These are phyloP conservation scores for Lycophotia porphyrea DNA, from an alignment of 2,888 invertebrate genomes.

Conservation along the genomic window DNA sequence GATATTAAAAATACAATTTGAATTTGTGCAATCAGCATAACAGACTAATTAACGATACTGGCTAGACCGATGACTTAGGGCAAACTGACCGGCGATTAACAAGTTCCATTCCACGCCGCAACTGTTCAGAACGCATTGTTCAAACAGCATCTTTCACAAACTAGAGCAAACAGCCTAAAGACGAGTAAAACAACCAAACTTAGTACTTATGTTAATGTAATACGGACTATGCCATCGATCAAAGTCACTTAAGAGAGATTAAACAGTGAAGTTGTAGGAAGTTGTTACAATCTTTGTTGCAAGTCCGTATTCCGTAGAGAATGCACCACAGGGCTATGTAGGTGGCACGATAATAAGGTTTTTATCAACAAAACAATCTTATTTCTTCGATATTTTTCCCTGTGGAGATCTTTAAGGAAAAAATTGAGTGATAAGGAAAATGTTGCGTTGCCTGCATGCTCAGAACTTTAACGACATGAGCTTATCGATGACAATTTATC, in stretches of 20 bases:
- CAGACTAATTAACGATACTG: neutral
- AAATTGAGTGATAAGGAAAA: slow-evolving; percentile 28
- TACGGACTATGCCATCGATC: slow-evolving; percentile 72
- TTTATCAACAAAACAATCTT: slow-evolving; percentile 22
- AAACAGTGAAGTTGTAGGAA: slow-evolving; percentile 73
- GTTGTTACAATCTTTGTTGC: slow-evolving; percentile 79
- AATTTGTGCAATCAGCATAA: neutral
- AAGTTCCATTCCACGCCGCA: neutral
- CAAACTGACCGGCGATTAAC: neutral
- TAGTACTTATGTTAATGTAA: slow-evolving; percentile 60
- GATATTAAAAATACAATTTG: neutral
- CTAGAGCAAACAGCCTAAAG: slow-evolving; percentile 31
- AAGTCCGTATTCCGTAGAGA: slow-evolving; percentile 72
- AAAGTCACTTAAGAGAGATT: slow-evolving; percentile 79
- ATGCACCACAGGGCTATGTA: slow-evolving; percentile 66
- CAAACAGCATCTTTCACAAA: slow-evolving; percentile 10
- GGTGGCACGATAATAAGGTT: slow-evolving; percentile 35
- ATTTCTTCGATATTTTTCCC: slow-evolving; percentile 17
- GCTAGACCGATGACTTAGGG: neutral
- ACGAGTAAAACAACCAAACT: slow-evolving; percentile 34
- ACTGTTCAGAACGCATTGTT: neutral
- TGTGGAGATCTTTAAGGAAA: slow-evolving; percentile 20
- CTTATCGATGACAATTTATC: neutral
- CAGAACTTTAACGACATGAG: neutral
- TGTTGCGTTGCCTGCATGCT: neutral